Percentiles rank a stretch among this genome's conserved stretches.
These are phyloP conservation scores for Pygoscelis antarcticus DNA, from an alignment of 2,113 vertebrate genomes.

Conservation along the genomic window DNA sequence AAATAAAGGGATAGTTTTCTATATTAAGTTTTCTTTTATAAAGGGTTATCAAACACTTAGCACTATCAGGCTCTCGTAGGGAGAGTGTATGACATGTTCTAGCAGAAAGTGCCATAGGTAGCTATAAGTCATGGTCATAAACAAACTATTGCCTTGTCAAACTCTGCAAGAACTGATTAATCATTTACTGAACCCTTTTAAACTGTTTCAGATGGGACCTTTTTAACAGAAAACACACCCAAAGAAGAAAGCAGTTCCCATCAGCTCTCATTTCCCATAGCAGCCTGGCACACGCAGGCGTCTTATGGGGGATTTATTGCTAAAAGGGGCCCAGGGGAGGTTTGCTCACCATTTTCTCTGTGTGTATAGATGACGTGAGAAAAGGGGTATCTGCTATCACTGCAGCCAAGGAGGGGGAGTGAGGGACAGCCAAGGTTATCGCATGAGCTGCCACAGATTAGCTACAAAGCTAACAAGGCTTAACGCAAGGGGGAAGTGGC, in stretches of 20 bases:
- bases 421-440: neutral
- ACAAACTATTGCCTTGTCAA: neutral
- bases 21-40: neutral
- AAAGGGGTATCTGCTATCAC: neutral
- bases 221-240: neutral
- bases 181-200: neutral
- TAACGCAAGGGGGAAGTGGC: neutral
- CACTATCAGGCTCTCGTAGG: neutral
- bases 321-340: neutral
- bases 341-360: neutral
- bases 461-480: neutral
- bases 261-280: neutral
- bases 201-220: neutral
- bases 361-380: neutral
- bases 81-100: neutral
- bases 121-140: neutral
- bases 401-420: neutral
- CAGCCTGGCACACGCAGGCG: neutral
- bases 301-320: neutral
- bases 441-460: neutral
- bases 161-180: conserved; percentile 1
- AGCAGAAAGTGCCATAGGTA: neutral
- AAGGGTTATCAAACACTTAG: neutral
- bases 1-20: neutral
- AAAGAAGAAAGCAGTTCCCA: neutral